Base-by-base conservation (phyloP, 2,888 invertebrate genomes). In the Drosophila setosimentum region DNA sequence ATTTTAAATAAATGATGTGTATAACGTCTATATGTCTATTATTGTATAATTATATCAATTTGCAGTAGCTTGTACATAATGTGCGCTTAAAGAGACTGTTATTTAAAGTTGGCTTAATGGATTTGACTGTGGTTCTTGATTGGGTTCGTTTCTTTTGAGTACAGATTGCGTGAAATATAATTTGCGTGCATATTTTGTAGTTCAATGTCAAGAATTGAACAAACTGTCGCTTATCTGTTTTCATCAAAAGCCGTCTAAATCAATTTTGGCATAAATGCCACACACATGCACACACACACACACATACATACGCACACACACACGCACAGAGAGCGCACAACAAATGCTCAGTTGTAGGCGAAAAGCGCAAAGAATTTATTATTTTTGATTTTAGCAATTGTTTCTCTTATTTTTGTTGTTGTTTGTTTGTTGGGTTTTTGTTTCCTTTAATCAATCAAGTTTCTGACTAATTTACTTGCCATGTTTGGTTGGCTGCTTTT, bases 401-500 rank as follows among this genome's bases (percentile, higher is more conserved):
- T 50, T 16, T 58, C n/a, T 53, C 18, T 30, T 16, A 49, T 32
- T 42, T 45, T 35, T 33, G 11, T 33, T 33, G 4, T 33, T 33
- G n/a, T n/a, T n/a, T 1, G 33, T 13, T n/a, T 3, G 27, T n/a
- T 69, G 21, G 7, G 3, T 40, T 53, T 37, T 29, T 37, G 30
- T 45, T 29, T 53, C 49, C 68, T 77, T 84, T 66, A 89, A 85
- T 85, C 85, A 85, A 89, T 85, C 85, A 85, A 77, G 72, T 74
- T 76, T 84, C 63, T 73, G 68, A 75, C 82, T 84, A 89, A 85
- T 87, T 85, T 74, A 73, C 61, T 77, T 74, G 83, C 68, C 89
- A 75, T 88, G 70, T 76, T 62, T 58, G 40, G 55, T 29, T 70
- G 45, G 40, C 40, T 57, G 35, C 30, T 42, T 64, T 65, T 48